Percentiles rank a stretch among this genome's conserved stretches.
phyloP scores from a whole-genome alignment of 2,113 vertebrate species.

The Oncorhynchus gorbuscha region DNA sequence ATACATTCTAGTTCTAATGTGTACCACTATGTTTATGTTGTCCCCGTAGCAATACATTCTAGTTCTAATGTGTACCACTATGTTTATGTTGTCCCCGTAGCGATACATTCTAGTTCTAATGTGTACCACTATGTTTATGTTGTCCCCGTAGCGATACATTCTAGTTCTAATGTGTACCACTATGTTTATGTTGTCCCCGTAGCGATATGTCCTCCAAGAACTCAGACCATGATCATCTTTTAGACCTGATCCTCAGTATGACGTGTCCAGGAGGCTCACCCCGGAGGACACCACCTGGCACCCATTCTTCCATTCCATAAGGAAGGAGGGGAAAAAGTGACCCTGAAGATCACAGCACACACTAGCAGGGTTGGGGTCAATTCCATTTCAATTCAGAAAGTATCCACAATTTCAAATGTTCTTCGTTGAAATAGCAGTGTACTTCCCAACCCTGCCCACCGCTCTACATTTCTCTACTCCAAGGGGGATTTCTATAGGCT shows the following conservation, averaged over 20 bases:
- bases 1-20: no score
- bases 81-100: no score
- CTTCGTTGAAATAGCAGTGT: no score
- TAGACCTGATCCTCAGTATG: constrained; percentile 86
- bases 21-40: no score
- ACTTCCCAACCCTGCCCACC: no score
- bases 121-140: not conserved
- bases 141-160: no score
- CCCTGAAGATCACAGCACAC: not conserved
- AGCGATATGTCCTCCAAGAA: constrained; percentile 80
- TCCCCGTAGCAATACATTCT: constrained; percentile 72
- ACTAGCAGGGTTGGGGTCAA: no score
- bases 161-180: no score
- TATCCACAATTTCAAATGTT: no score
- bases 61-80: no score
- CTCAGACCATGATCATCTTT: constrained; percentile 82
- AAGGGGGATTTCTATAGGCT: constrained; percentile 75
- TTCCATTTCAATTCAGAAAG: no score
- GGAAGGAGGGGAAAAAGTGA: constrained; percentile 42
- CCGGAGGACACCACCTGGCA: constrained; percentile 89
- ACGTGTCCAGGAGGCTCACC: constrained; percentile 83
- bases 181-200: no score
- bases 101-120: not conserved
- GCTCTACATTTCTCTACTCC: constrained; percentile 50
- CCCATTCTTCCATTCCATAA: constrained; percentile 84